phyloP scores from a whole-genome alignment of 1,140 invertebrate species.

The Planococcus citri region DNA sequence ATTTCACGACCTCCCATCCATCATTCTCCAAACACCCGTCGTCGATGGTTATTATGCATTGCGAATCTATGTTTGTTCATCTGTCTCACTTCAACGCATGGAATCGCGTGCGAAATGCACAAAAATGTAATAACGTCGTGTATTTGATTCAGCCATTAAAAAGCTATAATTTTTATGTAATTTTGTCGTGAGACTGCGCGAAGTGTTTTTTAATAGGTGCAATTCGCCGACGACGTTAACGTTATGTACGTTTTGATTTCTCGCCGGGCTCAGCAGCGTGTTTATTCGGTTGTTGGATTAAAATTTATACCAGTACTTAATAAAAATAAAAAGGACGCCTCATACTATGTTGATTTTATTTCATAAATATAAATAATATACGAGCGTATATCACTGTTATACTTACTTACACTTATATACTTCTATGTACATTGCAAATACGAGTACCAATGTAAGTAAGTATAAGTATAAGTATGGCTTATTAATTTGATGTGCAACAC shows the following conservation, averaged over 20 bases:
- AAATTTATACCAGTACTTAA: background rate
- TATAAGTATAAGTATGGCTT: background rate
- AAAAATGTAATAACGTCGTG: background rate
- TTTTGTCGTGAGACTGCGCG: background rate
- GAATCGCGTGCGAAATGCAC: background rate
- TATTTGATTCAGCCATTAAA: background rate
- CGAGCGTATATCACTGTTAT: background rate
- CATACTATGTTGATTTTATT: conserved; percentile 4
- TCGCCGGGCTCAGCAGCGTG: no score
- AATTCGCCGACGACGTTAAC: background rate
- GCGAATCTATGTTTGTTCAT: no score
- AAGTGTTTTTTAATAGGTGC: background rate
- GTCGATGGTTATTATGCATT: no score
- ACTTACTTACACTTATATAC: no score
- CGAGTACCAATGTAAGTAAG: no score
- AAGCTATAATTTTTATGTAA: conserved; percentile 4
- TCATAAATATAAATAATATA: background rate
- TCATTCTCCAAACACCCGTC: no score
- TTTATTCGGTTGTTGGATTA: background rate
- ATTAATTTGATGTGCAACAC: background rate
- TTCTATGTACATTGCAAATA: no score
- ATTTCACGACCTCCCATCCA: no score
- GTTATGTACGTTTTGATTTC: background rate
- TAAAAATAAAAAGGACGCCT: background rate
- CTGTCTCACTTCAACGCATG: no score